Conservation (phyloP, 1,140 invertebrate species). For the Lepidurus arcticus region DNA sequence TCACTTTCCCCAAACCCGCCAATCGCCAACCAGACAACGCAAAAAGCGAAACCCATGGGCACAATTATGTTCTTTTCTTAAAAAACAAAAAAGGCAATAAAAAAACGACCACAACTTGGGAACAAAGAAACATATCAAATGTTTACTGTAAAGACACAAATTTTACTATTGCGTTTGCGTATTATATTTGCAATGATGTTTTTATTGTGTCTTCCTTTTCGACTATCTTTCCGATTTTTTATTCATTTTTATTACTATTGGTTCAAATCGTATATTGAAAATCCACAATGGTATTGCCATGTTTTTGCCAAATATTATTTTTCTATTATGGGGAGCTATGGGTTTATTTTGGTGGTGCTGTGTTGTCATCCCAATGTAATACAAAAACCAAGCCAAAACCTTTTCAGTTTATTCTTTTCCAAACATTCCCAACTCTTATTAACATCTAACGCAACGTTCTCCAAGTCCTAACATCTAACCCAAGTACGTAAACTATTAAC, state of each 20-base stretch:
- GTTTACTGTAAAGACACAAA: neutral
- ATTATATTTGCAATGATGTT: neutral
- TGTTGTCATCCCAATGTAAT: slow-evolving; percentile 10
- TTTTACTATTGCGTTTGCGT: neutral
- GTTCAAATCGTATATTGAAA: neutral
- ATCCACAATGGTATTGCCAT: neutral
- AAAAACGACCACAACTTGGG: neutral
- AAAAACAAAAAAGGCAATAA: too few relatives aligned
- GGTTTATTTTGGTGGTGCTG: slow-evolving; percentile 16
- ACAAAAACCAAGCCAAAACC: neutral
- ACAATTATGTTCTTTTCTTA: neutral
- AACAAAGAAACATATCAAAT: slow-evolving; percentile 16
- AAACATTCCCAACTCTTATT: neutral
- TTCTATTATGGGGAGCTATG: slow-evolving; percentile 8
- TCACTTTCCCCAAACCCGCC: slow-evolving; percentile 11
- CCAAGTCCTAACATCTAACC: too few relatives aligned
- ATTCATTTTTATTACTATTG: neutral
- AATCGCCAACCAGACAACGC: slow-evolving; percentile 17
- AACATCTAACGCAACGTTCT: too few relatives aligned
- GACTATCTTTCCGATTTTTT: neutral
- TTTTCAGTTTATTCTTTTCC: neutral
- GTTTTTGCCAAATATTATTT: slow-evolving; percentile 19
- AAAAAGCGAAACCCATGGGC: neutral
- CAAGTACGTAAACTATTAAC: too few relatives aligned
- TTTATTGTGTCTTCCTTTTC: neutral